Percentiles rank a stretch among this genome's conserved stretches.
These are phyloP conservation scores for Melieria crassipennis DNA, from an alignment of 2,888 invertebrate genomes.

Conservation along the genomic window DNA sequence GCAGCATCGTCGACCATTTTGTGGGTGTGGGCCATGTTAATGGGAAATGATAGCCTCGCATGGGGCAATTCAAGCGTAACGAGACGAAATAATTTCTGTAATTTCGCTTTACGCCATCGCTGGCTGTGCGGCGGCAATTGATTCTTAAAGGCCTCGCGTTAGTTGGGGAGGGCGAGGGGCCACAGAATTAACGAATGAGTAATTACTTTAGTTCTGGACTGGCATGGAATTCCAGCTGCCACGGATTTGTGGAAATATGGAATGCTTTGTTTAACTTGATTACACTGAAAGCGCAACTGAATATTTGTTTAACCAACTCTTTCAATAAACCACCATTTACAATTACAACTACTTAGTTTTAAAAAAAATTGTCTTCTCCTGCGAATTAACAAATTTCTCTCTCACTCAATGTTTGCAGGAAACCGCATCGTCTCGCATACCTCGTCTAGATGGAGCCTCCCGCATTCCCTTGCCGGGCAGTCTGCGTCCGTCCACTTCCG, in stretches of 20 bases:
- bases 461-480: constrained; percentile 61
- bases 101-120: background rate
- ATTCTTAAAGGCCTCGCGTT: background rate
- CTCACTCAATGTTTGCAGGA: constrained; percentile 54
- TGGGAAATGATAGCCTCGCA: background rate
- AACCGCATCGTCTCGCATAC: constrained; percentile 60
- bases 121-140: background rate
- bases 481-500: constrained; percentile 42
- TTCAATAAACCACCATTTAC: no score
- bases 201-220: background rate
- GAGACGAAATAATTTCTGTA: background rate
- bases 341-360: no score
- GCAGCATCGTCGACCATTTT: no score
- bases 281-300: no score
- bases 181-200: background rate
- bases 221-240: no score
- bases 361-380: background rate
- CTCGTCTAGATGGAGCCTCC: constrained; percentile 59
- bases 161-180: background rate
- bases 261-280: no score
- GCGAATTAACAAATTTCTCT: background rate
- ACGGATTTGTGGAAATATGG: no score
- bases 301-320: no score
- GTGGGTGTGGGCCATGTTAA: background rate
- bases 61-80: background rate